A percentile compares a stretch with the other conserved stretches of the same genome.
phyloP scores from a whole-genome alignment of 2,113 vertebrate species.

The Ariopsis seemanni region DNA sequence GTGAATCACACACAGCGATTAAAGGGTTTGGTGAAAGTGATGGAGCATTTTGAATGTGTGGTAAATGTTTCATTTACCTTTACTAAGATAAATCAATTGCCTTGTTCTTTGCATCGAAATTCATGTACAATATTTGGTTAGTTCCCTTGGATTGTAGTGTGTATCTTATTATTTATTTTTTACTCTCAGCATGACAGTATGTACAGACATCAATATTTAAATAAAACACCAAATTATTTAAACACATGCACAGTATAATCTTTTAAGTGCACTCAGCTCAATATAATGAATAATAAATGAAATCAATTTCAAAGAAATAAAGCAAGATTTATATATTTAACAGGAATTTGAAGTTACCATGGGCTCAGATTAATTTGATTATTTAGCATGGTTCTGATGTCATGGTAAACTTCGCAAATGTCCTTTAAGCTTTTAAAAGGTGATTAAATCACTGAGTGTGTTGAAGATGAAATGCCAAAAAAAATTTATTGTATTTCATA shows the following conservation, averaged over 20 bases:
- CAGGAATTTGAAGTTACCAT: neutral
- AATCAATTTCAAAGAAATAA: neutral
- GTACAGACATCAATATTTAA: too few species aligned
- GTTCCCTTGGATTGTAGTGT: neutral
- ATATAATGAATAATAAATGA: neutral
- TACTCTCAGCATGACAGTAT: neutral
- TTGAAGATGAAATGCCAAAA: too few species aligned
- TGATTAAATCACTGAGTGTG: too few species aligned
- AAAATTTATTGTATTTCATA: too few species aligned
- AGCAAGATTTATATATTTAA: neutral
- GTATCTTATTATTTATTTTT: neutral
- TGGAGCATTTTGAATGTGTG: neutral
- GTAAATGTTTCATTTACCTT: neutral
- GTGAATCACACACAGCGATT: neutral
- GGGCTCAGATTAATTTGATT: neutral
- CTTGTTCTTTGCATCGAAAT: neutral
- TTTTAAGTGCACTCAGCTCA: neutral
- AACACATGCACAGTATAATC: neutral
- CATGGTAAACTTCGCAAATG: neutral
- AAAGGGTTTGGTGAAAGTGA: neutral
- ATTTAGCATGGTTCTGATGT: neutral
- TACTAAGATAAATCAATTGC: neutral
- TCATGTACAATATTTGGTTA: neutral
- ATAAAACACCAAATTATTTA: neutral
- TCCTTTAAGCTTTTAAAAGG: neutral